Conservation (phyloP, 2,797 vertebrate species). For the Menidia menidia region DNA sequence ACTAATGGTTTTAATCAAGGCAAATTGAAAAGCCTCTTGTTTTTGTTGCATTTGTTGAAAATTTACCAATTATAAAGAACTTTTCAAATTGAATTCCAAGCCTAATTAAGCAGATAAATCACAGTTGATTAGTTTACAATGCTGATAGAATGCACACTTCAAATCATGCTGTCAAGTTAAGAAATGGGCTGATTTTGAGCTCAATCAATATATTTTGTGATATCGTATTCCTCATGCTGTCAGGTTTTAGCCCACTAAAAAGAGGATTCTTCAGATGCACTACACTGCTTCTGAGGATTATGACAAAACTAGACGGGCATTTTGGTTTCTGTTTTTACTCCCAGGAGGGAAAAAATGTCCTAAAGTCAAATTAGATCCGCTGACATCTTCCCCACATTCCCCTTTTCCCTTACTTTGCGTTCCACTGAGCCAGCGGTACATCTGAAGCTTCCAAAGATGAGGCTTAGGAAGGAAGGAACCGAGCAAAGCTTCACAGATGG, state of each 20-base stretch:
- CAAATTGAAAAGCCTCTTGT: too few relatives aligned
- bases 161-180: neutral
- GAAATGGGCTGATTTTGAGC: neutral
- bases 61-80: too few relatives aligned
- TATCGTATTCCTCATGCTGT: neutral
- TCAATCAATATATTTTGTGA: neutral
- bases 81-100: conserved; percentile 21
- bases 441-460: conserved; percentile 43
- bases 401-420: conserved; percentile 14
- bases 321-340: conserved; percentile 28
- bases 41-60: too few relatives aligned
- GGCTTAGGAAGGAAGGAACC: conserved; percentile 11
- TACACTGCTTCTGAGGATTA: conserved; percentile 25
- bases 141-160: neutral
- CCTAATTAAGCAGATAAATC: conserved; percentile 3
- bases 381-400: conserved; percentile 39
- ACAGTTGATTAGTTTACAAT: too few relatives aligned
- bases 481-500: conserved; percentile 52
- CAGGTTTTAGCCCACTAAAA: neutral
- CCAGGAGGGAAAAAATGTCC: conserved; percentile 48
- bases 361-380: conserved; percentile 60
- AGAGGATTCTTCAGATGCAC: conserved; percentile 16
- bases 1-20: too few relatives aligned
- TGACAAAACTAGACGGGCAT: conserved; percentile 30
- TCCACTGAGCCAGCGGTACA: conserved; percentile 37